Conservation (phyloP, 2,888 invertebrate species). For the Adelognathus sp. region DNA sequence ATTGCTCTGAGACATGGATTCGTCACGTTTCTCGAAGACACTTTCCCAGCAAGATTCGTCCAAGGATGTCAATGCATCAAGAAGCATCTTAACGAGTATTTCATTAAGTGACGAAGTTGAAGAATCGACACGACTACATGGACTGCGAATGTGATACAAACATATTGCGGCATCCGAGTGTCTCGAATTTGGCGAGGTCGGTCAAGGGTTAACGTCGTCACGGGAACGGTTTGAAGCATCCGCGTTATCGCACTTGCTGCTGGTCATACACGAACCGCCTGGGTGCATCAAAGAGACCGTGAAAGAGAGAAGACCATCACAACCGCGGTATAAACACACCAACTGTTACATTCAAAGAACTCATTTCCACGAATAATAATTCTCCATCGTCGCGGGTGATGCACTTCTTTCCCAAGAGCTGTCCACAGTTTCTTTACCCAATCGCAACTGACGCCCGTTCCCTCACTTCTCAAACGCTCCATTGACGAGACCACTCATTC, state of each 20-base stretch:
- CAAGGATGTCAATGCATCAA: too few relatives aligned
- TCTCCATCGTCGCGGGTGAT: conserved; percentile 17
- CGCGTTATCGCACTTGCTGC: conserved; percentile 13
- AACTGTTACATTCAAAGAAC: conserved; percentile 26
- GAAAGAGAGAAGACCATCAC: conserved; percentile 31
- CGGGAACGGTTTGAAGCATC: conserved; percentile 1
- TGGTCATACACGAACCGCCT: neutral
- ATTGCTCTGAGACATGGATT: too few relatives aligned
- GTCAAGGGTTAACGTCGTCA: conserved; percentile 18
- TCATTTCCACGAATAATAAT: conserved; percentile 52
- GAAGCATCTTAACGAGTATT: too few relatives aligned
- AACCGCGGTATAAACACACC: neutral
- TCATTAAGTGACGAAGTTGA: too few relatives aligned
- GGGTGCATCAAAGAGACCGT: conserved; percentile 40
- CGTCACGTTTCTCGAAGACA: too few relatives aligned
- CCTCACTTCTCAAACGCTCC: conserved; percentile 14
- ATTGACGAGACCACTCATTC: conserved; percentile 8
- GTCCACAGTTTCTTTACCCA: neutral
- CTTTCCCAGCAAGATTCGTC: too few relatives aligned
- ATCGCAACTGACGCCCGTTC: too few relatives aligned
- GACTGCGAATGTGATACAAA: neutral
- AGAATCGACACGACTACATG: too few relatives aligned
- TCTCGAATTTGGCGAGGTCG: conserved; percentile 14
- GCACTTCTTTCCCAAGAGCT: conserved; percentile 29
- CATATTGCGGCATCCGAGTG: neutral